Base-by-base conservation (phyloP, 2,888 invertebrate genomes). In the Drosophila prostipennis region DNA sequence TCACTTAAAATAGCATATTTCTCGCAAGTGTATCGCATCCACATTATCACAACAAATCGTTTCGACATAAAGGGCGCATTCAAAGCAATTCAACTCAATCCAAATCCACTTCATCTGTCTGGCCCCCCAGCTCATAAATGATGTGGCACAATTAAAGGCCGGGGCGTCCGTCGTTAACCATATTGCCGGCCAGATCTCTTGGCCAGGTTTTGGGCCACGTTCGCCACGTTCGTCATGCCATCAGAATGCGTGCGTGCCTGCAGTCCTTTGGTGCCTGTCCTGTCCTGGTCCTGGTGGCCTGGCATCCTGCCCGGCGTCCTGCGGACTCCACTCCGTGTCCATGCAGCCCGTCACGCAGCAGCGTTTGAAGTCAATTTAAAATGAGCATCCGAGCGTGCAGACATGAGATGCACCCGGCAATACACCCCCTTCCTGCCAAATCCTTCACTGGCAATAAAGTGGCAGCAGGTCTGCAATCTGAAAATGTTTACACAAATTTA, bases 301-400 rank as follows among this genome's bases (percentile, higher is more conserved):
- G 65, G 64, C 65, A 56, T 61, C 56, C 60, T 61, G 67, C 29
- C 64, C 49, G 57, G 45, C 73, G 60, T 48, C 55, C 74, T 72
- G 65, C 73, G 40, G 57, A 73, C 74, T 76, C 53, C 51, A 72
- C 73, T 76, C 55, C 77, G 70, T 80, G 82, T 75, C 77, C 87
- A 87, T 78, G 81, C 87, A 74, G 83, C 78, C 71, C 80, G 78
- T 88, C 89, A 87, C 89, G 86, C 80, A 88, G 81, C 79, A 87
- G 78, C 88, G 84, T 88, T 88, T 86, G 85, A 88, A 86, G 86
- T 86, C 86, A 86, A 86, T 88, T 86, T 86, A 81, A 88, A 86
- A 88, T 87, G 81, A 87, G 89, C 87, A 86, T 76, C 74, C 81
- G 85, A 81, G 89, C 86, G 85, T 88, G 84, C 89, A 80, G 79